phyloP scores from a whole-genome alignment of 30 jellyfish, hydroid and myxozoan species.

The Pelagia noctiluca region DNA sequence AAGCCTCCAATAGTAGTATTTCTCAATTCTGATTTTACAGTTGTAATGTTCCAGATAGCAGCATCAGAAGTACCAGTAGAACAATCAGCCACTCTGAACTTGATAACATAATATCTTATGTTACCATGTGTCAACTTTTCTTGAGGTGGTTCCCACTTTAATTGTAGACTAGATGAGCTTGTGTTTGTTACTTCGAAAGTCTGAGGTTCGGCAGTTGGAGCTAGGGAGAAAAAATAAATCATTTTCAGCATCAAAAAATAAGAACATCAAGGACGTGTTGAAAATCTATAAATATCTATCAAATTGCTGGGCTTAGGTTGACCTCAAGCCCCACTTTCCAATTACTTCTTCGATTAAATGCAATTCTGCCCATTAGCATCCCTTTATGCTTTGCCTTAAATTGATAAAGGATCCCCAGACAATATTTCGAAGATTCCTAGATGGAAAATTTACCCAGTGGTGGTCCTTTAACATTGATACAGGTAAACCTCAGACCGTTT shows the following conservation, averaged over 20 bases:
- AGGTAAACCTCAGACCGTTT: background rate
- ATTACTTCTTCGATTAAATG: no score
- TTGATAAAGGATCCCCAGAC: no score
- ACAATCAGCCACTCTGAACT: no score
- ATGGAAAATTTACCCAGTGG: background rate
- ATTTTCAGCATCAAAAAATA: no score
- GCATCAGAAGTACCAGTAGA: background rate
- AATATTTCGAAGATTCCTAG: no score
- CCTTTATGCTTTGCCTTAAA: no score
- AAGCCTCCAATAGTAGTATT: background rate
- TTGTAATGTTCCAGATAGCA: background rate
- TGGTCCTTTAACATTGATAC: background rate
- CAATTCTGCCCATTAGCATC: no score
- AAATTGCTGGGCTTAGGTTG: no score
- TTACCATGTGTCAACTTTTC: background rate
- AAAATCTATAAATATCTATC: no score
- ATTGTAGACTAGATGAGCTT: conserved; percentile 17
- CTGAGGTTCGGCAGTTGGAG: conserved; percentile 13
- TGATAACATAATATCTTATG: background rate
- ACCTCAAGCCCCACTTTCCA: no score
- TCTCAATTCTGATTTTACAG: background rate
- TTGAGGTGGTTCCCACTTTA: background rate
- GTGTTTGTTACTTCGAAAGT: background rate
- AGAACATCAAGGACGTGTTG: no score
- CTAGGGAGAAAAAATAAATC: background rate